A percentile compares a stretch with the other conserved stretches of the same genome.
These are phyloP conservation scores for Mungos mungo DNA, from an alignment of 2,113 vertebrate genomes.

Conservation along the genomic window DNA sequence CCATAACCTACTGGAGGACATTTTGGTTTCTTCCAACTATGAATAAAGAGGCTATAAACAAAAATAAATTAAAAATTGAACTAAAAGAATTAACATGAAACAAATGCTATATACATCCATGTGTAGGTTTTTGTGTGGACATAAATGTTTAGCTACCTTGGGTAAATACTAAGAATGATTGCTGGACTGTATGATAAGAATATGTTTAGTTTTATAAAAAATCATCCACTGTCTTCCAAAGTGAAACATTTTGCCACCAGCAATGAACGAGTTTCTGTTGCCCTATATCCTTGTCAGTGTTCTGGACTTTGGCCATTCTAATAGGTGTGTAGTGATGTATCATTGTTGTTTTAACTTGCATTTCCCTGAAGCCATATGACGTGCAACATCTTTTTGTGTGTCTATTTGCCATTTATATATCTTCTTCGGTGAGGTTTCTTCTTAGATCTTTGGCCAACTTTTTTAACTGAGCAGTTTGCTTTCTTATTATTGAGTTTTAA, in stretches of 20 bases:
- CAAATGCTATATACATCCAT: neutral
- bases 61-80: neutral
- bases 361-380: neutral
- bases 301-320: neutral
- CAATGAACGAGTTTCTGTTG: neutral
- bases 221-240: neutral
- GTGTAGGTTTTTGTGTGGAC: neutral
- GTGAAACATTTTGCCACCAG: neutral
- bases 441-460: neutral
- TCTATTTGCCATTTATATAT: neutral
- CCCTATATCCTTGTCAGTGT: neutral
- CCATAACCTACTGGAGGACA: neutral
- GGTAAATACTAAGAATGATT: neutral
- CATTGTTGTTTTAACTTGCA: neutral
- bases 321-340: neutral
- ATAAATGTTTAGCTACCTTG: neutral
- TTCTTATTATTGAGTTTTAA: neutral
- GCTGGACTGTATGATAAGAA: neutral
- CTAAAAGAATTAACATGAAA: neutral
- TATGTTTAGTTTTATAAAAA: neutral
- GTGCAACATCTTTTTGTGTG: neutral
- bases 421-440: neutral
- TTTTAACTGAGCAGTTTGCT: neutral
- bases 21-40: neutral
- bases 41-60: neutral